Evolutionary conservation across 2,888 invertebrate species (phyloP), one percentile per base, ranked within the genome.

Genomic region (Rhimphoctona megacephalus): DNA sequence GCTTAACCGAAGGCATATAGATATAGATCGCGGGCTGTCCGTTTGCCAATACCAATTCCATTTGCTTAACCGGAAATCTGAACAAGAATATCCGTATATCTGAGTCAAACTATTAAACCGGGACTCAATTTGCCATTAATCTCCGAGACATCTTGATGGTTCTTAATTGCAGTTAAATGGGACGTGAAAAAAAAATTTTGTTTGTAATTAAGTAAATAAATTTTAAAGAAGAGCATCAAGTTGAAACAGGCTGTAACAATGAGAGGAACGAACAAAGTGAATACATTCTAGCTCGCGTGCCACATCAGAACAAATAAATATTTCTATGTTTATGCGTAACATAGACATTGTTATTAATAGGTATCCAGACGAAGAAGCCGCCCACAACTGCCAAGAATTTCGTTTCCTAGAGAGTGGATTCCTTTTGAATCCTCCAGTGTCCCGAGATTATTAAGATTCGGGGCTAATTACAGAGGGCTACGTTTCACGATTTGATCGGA

Each of bases 1-100:
- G 57, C 11, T n/a, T 25, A 57, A 39, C 39, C n/a, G 22, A 64
- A 67, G 22, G 46, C 39, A 54, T 19, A 83, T 36, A 39, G 54
- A 73, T 52, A 52, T 25, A 25, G 76, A 76, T 33, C 17, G 39
- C 54, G 25, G 22, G 57, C 64, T 77, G 78, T 76, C 79, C 87
- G 87, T 74, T 89, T 79, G 89, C 88, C 87, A 84, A 83, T 91
- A 91, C 90, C 91, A 90, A 92, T 90, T 91, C 90, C 90, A 89
- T 89, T 90, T 90, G 90, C 88, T 90, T 90, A 88, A 89, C 89
- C 89, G 89, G 89, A 91, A 92, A 91, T 92, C 91, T 36, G 11
- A 69, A 69, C 43, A n/a, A 11, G 22, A 43, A 69, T 69, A 69
- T 69, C 69, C 69, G 69, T 43, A 69, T 25, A 6, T 43, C 25